phyloP scores from a whole-genome alignment of 2,797 vertebrate genomes.

The Anas georgica region DNA sequence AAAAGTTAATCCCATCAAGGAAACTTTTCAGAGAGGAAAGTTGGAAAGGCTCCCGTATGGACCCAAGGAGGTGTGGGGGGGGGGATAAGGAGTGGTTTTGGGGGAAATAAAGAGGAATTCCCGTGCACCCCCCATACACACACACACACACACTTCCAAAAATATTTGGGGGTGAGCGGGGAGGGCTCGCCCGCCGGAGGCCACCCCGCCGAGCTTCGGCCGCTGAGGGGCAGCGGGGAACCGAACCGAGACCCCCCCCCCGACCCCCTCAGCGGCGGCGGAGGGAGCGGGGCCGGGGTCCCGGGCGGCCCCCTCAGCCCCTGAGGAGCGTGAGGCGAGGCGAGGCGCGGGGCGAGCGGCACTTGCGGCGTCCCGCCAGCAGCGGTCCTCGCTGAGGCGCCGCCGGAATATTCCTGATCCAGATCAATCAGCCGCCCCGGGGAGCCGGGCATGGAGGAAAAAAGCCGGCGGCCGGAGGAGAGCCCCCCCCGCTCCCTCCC shows the following conservation, averaged over 20 bases:
- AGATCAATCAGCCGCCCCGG: slow-evolving; percentile 90
- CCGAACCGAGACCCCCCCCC: too few species aligned
- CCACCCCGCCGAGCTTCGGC: neutral
- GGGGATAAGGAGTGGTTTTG: neutral
- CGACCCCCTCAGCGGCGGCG: neutral
- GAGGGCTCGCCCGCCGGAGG: neutral
- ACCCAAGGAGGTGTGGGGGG: neutral
- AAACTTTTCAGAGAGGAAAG: slow-evolving; percentile 39
- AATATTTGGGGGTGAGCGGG: neutral
- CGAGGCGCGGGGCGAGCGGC: slow-evolving; percentile 1
- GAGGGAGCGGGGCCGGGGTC: neutral
- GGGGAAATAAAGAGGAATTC: neutral
- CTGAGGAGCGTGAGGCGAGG: neutral
- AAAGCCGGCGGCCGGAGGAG: slow-evolving; percentile 80
- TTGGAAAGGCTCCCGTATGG: neutral
- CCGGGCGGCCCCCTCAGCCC: neutral
- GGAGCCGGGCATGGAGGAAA: slow-evolving; percentile 91
- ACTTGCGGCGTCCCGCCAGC: slow-evolving; percentile 74
- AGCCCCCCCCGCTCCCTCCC: neutral
- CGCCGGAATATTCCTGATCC: slow-evolving; percentile 75
- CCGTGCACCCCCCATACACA: too few species aligned
- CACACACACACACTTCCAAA: neutral
- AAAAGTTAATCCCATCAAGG: neutral
- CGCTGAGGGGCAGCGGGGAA: neutral
- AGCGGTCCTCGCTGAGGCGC: slow-evolving; percentile 86